Percentiles rank a stretch among this genome's conserved stretches.
phyloP scores from a whole-genome alignment of 2,888 invertebrate genomes.

The Argynnis bischoffii region DNA sequence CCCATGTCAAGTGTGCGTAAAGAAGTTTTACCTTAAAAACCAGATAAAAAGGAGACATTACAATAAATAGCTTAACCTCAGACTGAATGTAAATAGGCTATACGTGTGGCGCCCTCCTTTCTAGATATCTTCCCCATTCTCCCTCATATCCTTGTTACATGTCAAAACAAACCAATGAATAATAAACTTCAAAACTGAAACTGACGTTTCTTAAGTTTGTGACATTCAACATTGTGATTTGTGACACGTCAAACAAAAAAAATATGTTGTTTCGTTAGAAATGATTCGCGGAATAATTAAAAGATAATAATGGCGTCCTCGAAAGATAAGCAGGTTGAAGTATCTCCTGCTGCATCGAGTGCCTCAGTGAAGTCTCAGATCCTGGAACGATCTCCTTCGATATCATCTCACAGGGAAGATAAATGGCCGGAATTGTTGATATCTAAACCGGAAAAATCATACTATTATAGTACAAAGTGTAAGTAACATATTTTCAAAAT shows the following conservation, averaged over 20 bases:
- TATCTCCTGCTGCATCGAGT: slow-evolving; percentile 66
- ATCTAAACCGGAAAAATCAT: slow-evolving; percentile 71
- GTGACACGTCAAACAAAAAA: slow-evolving; percentile 37
- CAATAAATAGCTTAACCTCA: too few species aligned
- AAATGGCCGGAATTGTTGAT: slow-evolving; percentile 79
- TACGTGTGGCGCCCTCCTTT: too few species aligned
- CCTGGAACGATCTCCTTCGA: slow-evolving; percentile 69
- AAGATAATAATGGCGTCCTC: slow-evolving; percentile 61
- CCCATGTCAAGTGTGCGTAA: too few species aligned
- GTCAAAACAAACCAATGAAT: too few species aligned
- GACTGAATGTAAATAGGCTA: too few species aligned
- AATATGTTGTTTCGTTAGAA: slow-evolving; percentile 38
- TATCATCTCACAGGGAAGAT: slow-evolving; percentile 67
- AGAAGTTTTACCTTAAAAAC: too few species aligned
- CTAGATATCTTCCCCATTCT: too few species aligned
- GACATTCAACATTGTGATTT: slow-evolving; percentile 26
- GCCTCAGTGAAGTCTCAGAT: slow-evolving; percentile 61
- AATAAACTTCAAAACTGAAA: slow-evolving; percentile 9
- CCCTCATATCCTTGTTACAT: too few species aligned
- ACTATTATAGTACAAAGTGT: slow-evolving; percentile 71
- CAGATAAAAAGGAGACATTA: too few species aligned
- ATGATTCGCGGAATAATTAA: slow-evolving; percentile 51
- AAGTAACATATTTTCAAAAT: slow-evolving; percentile 48
- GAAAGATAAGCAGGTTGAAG: slow-evolving; percentile 58
- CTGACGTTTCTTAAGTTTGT: slow-evolving; percentile 11